These are phyloP conservation scores for Quiscalus mexicanus DNA, from an alignment of 2,113 vertebrate species.

Conservation along the genomic window DNA sequence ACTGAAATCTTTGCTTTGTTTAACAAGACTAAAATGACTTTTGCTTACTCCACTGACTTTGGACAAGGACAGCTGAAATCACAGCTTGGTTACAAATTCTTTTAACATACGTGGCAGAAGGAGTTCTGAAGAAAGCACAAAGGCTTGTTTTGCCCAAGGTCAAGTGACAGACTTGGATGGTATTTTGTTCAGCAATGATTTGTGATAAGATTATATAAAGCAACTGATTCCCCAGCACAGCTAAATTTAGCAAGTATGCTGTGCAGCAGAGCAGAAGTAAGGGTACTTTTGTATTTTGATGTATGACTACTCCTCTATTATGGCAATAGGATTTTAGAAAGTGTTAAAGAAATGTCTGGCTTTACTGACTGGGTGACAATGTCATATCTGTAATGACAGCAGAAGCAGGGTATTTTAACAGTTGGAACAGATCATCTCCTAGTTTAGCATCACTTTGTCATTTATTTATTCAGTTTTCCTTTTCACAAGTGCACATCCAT, in stretches of 20 bases:
- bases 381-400: neutral
- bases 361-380: neutral
- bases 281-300: neutral
- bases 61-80: neutral
- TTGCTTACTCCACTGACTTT: neutral
- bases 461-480: neutral
- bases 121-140: neutral
- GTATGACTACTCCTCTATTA: neutral
- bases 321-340: neutral
- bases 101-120: neutral
- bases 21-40: neutral
- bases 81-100: neutral
- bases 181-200: neutral
- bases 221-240: neutral
- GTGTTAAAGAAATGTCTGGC: neutral
- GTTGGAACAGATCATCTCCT: neutral
- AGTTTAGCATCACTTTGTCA: neutral
- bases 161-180: neutral
- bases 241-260: neutral
- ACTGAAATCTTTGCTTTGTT: neutral
- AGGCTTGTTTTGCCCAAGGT: neutral
- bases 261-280: slow-evolving; percentile 31
- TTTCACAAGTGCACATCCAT: neutral
- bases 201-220: neutral
- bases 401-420: neutral